Base-by-base conservation (phyloP, 2,888 invertebrate genomes). In the Brenthis ino region DNA sequence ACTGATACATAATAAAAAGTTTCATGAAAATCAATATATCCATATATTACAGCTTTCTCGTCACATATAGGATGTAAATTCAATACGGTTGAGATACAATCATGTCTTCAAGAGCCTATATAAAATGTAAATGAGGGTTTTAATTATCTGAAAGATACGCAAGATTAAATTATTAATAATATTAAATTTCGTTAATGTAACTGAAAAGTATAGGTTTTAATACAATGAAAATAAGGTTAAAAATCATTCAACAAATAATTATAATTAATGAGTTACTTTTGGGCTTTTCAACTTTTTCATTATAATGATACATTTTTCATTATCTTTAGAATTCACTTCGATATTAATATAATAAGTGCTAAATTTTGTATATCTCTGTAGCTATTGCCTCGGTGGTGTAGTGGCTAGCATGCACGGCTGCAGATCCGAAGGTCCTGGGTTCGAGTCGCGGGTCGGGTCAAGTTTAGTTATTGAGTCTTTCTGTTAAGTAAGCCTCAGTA, bases 121-220 rank as follows among this genome's bases (percentile, higher is more conserved):
- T 56, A 60, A 61, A 61, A 67, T 69, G 63, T 51, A 74, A 71
- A 74, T 71, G 67, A 74, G 68, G 37, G 57, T 65, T 70, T 71
- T 64, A 71, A 68, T 55, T 55, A 37, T 54, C 64, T 57, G 14
- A 65, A 64, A 67, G 61, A 51, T 61, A 65, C 12, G 57, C 50
- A 58, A 67, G 53, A 60, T 70, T 68, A 66, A 68, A 70, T 71
- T 67, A 71, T 74, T 66, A 68, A 67, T 67, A 66, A 69, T 68
- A 66, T 60, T 54, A 14, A 63, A 60, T 47, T 12, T 37, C 14
- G 11, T 33, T 76, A 37, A 6, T 16, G 6, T 6, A 0, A 8
- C 11, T 60, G 48, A 4, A 28, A n/a, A 58, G n/a, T 13, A 20
- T 28, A 5, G 8, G 14, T 58, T 60, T 14, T 12, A n/a, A 48